phyloP scores from a whole-genome alignment of 1,140 invertebrate genomes.

The Aradophagus sp. region DNA sequence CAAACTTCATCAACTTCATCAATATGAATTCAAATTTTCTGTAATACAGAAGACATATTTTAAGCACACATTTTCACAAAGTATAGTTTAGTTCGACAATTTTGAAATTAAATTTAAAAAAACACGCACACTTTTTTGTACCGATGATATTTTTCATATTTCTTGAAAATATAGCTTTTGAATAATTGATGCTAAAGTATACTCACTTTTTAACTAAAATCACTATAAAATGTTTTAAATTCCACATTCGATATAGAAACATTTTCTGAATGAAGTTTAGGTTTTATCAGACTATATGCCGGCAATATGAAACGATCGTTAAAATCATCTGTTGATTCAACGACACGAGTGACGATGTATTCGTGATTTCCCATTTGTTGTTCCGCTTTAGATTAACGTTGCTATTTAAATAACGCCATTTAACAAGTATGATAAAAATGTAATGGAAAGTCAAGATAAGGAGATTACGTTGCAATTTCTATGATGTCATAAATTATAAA shows the following conservation, averaged over 20 bases:
- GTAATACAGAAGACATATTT: too few species aligned
- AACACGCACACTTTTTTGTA: too few species aligned
- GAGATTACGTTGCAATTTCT: too few species aligned
- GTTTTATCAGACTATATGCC: conserved; percentile 7
- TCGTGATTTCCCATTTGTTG: conserved; percentile 23
- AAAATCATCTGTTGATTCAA: conserved; percentile 26
- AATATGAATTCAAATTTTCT: too few species aligned
- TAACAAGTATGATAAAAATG: neutral
- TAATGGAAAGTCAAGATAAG: neutral
- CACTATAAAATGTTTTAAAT: conserved; percentile 10
- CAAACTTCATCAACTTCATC: neutral
- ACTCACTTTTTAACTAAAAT: conserved; percentile 21
- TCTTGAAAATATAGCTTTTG: too few species aligned
- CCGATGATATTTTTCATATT: too few species aligned
- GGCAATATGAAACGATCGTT: conserved; percentile 16
- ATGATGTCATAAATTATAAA: too few species aligned
- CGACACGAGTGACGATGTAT: conserved; percentile 12
- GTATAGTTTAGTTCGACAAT: too few species aligned
- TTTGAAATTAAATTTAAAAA: neutral
- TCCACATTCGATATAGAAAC: conserved; percentile 11
- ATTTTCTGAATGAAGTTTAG: conserved; percentile 7
- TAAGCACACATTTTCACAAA: too few species aligned
- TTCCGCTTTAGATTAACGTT: conserved; percentile 14
- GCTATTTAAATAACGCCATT: conserved; percentile 12
- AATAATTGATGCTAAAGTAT: neutral